phyloP scores from a whole-genome alignment of 2,888 invertebrate species.

The Syrista parreyssii region DNA sequence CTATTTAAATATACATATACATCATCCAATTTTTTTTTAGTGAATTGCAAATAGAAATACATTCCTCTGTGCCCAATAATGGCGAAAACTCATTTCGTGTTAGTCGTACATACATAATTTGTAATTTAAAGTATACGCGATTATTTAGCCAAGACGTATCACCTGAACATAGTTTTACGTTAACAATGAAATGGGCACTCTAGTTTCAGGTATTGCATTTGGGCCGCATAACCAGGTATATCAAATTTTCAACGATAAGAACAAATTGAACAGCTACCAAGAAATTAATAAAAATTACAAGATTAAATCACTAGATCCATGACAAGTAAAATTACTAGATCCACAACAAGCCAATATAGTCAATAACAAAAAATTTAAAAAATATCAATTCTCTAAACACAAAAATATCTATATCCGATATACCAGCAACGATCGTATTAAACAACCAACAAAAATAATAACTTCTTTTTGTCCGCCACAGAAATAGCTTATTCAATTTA shows the following conservation, averaged over 20 bases:
- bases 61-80: neutral
- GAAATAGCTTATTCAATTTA: neutral
- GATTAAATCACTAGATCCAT: too few relatives aligned
- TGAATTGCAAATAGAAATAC: neutral
- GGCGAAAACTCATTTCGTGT: neutral
- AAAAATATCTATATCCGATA: neutral
- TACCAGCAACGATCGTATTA: neutral
- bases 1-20: neutral
- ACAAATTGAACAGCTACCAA: neutral
- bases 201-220: neutral
- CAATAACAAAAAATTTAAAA: neutral
- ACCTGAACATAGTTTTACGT: neutral
- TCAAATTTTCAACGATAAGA: neutral
- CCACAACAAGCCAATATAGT: neutral
- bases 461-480: neutral
- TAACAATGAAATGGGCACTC: neutral
- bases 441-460: neutral
- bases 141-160: neutral
- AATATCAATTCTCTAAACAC: neutral
- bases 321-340: too few relatives aligned
- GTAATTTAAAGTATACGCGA: neutral
- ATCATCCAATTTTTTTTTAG: neutral
- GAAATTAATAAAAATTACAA: neutral
- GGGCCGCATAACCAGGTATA: neutral
- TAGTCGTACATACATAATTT: neutral